Conservation (phyloP, 2,113 vertebrate species). For the Microcebus ravelobensis region DNA sequence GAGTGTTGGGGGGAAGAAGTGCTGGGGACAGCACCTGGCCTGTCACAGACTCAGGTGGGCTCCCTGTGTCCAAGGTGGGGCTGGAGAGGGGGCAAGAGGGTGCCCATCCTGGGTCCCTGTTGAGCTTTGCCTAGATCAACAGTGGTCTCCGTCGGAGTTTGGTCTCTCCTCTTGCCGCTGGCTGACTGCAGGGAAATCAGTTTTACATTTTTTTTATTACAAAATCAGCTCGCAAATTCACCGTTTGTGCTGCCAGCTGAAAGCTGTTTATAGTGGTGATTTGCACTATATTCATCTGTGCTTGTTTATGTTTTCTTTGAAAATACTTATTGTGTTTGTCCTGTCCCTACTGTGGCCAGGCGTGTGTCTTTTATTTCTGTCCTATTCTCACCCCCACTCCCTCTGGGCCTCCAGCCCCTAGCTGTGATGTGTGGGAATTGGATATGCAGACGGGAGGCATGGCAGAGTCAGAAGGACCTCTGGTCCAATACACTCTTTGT, state of each 20-base stretch:
- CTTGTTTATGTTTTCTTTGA: slow-evolving; percentile 77
- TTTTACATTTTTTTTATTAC: slow-evolving; percentile 52
- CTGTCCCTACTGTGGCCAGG: slow-evolving; percentile 62
- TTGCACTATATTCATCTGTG: slow-evolving; percentile 69
- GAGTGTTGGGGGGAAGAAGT: not conserved
- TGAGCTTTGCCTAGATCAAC: not conserved
- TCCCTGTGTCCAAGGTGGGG: not conserved
- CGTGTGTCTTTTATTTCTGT: slow-evolving; percentile 54
- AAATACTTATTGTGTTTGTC: slow-evolving; percentile 78
- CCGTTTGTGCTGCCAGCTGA: slow-evolving; percentile 76
- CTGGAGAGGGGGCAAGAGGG: not conserved
- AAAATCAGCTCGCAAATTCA: slow-evolving; percentile 68
- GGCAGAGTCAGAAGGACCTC: not conserved
- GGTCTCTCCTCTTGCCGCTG: slow-evolving; percentile 36
- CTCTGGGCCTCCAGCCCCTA: not conserved
- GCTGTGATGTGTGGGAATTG: not conserved
- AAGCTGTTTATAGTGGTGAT: slow-evolving; percentile 72
- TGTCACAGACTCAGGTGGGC: not conserved
- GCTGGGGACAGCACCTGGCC: not conserved
- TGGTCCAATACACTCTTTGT: not conserved
- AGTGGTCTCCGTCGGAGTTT: not conserved
- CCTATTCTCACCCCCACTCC: not conserved
- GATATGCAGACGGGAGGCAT: not conserved
- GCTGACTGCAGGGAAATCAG: slow-evolving; percentile 7
- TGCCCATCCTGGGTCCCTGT: not conserved